Conservation (phyloP, 2,888 invertebrate genomes). For the Synanthedon vespiformis region DNA sequence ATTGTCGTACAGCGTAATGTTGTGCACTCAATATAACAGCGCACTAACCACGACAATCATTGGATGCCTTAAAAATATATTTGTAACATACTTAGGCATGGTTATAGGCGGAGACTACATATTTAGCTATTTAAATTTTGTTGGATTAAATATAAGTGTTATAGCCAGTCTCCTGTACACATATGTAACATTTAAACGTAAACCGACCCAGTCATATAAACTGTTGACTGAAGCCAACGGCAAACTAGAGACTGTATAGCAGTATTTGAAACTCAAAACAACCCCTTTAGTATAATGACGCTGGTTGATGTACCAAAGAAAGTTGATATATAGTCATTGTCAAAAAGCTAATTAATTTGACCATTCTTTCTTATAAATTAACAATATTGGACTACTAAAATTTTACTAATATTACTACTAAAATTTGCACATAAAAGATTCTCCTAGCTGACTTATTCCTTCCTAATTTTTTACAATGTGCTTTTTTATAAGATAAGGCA, state of each 20-base stretch:
- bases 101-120: conserved; percentile 98
- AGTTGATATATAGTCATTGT: no score
- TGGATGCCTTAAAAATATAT: conserved; percentile 97
- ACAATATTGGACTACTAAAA: no score
- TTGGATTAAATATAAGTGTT: conserved; percentile 95
- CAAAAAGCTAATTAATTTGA: no score
- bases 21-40: conserved; percentile 96
- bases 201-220: conserved; percentile 46
- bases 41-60: conserved; percentile 99
- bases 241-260: conserved; percentile 55
- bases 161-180: conserved; percentile 87
- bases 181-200: conserved; percentile 84
- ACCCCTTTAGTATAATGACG: conserved; percentile 29
- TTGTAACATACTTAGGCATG: conserved; percentile 98
- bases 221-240: conserved; percentile 32
- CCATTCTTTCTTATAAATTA: no score
- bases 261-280: conserved; percentile 19
- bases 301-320: conserved; percentile 47
- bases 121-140: conserved; percentile 93
- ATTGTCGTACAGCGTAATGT: conserved; percentile 92
- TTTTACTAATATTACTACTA: no score
- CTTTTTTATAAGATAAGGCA: no score
- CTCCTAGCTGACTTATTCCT: no score
- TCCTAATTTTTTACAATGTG: no score
- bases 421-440: no score